Evolutionary conservation across 2,888 invertebrate species (phyloP).

Genomic region (Leucophora obtusa): DNA sequence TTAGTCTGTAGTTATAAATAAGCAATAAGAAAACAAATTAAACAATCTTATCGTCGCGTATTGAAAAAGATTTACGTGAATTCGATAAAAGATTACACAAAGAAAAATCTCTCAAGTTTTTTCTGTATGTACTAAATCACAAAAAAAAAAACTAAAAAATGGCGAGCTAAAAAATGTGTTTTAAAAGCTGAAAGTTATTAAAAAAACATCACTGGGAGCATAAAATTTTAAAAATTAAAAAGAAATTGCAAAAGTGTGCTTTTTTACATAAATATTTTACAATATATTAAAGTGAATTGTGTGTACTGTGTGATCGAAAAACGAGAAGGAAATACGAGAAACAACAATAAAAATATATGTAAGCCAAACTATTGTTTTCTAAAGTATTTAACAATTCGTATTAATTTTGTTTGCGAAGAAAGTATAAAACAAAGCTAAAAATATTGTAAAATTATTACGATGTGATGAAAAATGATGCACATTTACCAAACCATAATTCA

Average conservation of each 20-base stretch:
- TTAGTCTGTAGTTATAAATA: constrained; percentile 51
- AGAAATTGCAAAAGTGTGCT: too few species aligned
- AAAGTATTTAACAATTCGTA: too few species aligned
- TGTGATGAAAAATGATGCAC: too few species aligned
- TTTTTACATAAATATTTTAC: too few species aligned
- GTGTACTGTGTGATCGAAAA: neutral
- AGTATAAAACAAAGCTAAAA: too few species aligned
- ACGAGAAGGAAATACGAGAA: neutral
- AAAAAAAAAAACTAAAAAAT: constrained; percentile 4
- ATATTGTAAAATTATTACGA: too few species aligned
- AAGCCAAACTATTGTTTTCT: neutral
- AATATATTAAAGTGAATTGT: neutral
- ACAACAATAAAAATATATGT: neutral
- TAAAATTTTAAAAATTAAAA: neutral
- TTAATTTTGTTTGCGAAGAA: too few species aligned
- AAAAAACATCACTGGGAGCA: constrained; percentile 6
- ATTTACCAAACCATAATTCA: too few species aligned
- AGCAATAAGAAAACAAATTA: constrained; percentile 26
- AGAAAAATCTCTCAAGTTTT: constrained; percentile 30
- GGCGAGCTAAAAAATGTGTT: constrained; percentile 37
- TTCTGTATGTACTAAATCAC: neutral
- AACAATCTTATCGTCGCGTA: constrained; percentile 52
- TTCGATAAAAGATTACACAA: constrained; percentile 36
- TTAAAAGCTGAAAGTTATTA: too few species aligned
- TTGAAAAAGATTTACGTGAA: constrained; percentile 60